Conservation (phyloP, 2,888 invertebrate genomes). For the Atherix ibis region DNA sequence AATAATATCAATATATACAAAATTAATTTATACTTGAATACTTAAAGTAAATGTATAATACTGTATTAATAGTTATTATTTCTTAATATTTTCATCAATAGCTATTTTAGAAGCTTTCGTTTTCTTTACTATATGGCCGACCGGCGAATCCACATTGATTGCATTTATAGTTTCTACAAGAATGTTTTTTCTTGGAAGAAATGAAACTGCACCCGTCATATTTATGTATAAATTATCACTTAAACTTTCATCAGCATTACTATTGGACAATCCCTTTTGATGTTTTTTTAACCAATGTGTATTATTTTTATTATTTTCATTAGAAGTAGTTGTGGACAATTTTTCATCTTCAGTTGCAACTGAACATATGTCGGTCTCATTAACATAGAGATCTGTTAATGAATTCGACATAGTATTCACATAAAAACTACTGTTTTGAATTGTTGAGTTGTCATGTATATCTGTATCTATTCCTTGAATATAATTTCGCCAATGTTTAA, state of each 20-base stretch:
- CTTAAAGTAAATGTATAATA: no score
- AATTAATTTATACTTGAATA: no score
- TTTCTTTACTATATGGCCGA: conserved; percentile 7
- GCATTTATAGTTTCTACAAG: conserved; percentile 14
- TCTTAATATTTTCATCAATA: no score
- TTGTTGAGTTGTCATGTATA: conserved; percentile 13
- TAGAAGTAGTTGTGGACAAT: conserved; percentile 9
- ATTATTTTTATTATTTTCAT: conserved; percentile 6
- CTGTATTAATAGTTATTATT: no score
- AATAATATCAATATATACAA: conserved; percentile 1
- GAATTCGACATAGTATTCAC: conserved; percentile 14
- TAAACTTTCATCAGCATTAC: conserved; percentile 6
- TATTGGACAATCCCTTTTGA: neutral
- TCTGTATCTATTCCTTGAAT: conserved; percentile 13
- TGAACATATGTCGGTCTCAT: conserved; percentile 10
- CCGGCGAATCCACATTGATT: conserved; percentile 10
- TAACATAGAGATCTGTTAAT: conserved; percentile 12
- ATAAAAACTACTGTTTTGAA: conserved; percentile 13
- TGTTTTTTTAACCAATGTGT: conserved; percentile 6
- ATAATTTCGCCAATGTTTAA: conserved; percentile 15
- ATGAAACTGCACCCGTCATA: conserved; percentile 9
- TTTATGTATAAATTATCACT: conserved; percentile 11
- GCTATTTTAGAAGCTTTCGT: no score
- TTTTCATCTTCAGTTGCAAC: conserved; percentile 10
- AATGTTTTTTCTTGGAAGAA: conserved; percentile 12